A percentile compares a stretch with the other conserved stretches of the same genome.
Conservation (phyloP, 2,113 vertebrate genomes). For the Cyprinodon brontotheroides region DNA sequence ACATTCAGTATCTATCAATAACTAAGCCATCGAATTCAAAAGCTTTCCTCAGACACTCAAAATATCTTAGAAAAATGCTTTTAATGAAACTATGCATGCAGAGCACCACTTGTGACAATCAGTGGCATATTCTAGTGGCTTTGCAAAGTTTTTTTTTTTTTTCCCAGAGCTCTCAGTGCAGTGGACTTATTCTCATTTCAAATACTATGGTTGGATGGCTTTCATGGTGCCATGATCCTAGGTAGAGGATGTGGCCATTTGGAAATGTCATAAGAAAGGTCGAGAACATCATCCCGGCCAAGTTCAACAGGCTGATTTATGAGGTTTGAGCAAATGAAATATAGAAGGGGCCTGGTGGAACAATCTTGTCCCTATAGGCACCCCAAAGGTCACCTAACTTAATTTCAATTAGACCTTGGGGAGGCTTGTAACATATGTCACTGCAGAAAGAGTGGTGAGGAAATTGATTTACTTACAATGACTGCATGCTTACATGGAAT, state of each 20-base stretch:
- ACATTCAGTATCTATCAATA: slow-evolving; percentile 10
- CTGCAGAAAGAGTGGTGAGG: slow-evolving; percentile 21
- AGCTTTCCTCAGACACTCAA: slow-evolving; percentile 3
- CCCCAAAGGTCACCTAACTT: slow-evolving; percentile 78
- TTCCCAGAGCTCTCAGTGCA: not conserved
- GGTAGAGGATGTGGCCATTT: slow-evolving; percentile 64
- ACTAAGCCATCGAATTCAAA: slow-evolving; percentile 17
- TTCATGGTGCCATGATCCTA: slow-evolving; percentile 62
- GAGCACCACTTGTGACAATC: slow-evolving; percentile 26
- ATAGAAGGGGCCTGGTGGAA: slow-evolving; percentile 54
- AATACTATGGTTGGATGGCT: slow-evolving; percentile 55
- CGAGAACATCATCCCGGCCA: slow-evolving; percentile 62
- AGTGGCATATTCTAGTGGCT: slow-evolving; percentile 20
- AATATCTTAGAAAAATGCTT: not conserved
- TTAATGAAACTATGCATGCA: not conserved
- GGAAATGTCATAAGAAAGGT: slow-evolving; percentile 79
- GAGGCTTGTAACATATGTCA: slow-evolving; percentile 57
- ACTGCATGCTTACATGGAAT: slow-evolving; percentile 43
- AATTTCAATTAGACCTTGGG: slow-evolving; percentile 73
- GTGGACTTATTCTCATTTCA: slow-evolving; percentile 51
- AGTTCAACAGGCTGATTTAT: slow-evolving; percentile 76
- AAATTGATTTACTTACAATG: slow-evolving; percentile 55
- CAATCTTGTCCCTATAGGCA: slow-evolving; percentile 45
- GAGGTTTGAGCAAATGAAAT: slow-evolving; percentile 63
- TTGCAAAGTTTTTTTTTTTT: slow-evolving; percentile 18